Evolutionary conservation across 2,888 invertebrate species (phyloP).

Genomic region (Toxonevra muliebris): DNA sequence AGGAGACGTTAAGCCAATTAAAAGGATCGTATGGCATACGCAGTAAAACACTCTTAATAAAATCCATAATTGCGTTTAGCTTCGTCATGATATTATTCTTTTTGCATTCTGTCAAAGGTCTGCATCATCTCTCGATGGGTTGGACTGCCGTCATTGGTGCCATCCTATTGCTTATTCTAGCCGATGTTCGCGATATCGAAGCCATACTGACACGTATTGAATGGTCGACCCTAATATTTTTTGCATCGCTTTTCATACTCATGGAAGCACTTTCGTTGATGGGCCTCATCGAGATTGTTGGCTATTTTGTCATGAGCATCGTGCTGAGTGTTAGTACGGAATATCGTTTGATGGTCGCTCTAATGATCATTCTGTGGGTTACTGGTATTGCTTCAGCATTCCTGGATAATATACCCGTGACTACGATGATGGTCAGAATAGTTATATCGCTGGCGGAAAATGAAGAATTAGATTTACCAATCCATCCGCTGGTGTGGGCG

Average conservation of each 20-base stretch:
- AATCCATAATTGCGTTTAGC: conserved; percentile 74
- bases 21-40: conserved; percentile 79
- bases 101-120: conserved; percentile 77
- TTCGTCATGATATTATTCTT: conserved; percentile 82
- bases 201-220: conserved; percentile 83
- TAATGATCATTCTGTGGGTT: conserved; percentile 83
- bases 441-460: conserved; percentile 76
- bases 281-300: conserved; percentile 83
- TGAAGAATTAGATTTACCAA: conserved; percentile 73
- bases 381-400: conserved; percentile 84
- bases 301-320: conserved; percentile 72
- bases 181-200: conserved; percentile 81
- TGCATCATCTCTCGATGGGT: conserved; percentile 78
- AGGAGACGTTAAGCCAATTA: conserved; percentile 68
- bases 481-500: conserved; percentile 86
- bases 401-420: conserved; percentile 90
- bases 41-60: conserved; percentile 76
- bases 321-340: conserved; percentile 73
- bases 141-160: conserved; percentile 88
- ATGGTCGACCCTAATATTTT: conserved; percentile 90
- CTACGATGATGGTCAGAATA: conserved; percentile 89
- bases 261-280: conserved; percentile 87
- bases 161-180: conserved; percentile 77
- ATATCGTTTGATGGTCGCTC: conserved; percentile 73
- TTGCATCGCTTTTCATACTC: conserved; percentile 86